phyloP scores from a whole-genome alignment of 2,888 invertebrate genomes.

The Tricholauxania praeusta region DNA sequence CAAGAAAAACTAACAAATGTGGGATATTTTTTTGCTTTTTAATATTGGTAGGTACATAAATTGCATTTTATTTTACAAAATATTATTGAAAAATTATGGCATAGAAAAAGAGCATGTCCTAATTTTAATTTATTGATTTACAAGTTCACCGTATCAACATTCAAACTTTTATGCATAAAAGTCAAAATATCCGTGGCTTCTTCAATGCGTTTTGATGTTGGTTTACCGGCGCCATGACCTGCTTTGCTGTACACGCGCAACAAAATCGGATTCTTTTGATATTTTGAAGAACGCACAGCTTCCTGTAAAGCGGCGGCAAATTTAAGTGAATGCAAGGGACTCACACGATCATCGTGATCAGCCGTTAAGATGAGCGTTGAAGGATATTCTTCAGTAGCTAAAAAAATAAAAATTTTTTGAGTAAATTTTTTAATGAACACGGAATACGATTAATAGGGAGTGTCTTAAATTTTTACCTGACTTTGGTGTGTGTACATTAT shows the following conservation, averaged over 20 bases:
- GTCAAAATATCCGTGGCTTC: constrained; percentile 89
- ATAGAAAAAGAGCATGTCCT: constrained; percentile 10
- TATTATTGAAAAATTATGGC: constrained; percentile 4
- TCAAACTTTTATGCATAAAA: constrained; percentile 64
- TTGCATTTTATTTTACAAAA: not conserved
- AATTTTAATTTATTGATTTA: constrained; percentile 45
- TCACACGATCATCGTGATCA: constrained; percentile 98
- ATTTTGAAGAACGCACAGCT: constrained; percentile 72
- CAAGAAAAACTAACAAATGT: too few relatives aligned
- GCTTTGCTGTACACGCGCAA: constrained; percentile 94
- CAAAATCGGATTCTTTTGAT: constrained; percentile 87
- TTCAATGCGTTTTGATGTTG: constrained; percentile 95
- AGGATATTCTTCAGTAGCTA: constrained; percentile 80
- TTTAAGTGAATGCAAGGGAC: constrained; percentile 96
- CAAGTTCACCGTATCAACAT: constrained; percentile 61
- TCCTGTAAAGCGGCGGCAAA: constrained; percentile 92
- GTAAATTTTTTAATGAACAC: constrained; percentile 35
- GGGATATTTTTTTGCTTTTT: too few relatives aligned
- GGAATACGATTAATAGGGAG: too few relatives aligned
- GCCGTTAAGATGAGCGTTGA: constrained; percentile 93
- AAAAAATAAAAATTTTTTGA: not conserved
- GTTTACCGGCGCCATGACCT: constrained; percentile 97
- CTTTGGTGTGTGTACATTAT: constrained; percentile 83
- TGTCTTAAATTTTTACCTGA: constrained; percentile 36
- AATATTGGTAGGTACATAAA: not conserved